Conservation (phyloP, 2,113 vertebrate genomes). For the Astur gentilis region DNA sequence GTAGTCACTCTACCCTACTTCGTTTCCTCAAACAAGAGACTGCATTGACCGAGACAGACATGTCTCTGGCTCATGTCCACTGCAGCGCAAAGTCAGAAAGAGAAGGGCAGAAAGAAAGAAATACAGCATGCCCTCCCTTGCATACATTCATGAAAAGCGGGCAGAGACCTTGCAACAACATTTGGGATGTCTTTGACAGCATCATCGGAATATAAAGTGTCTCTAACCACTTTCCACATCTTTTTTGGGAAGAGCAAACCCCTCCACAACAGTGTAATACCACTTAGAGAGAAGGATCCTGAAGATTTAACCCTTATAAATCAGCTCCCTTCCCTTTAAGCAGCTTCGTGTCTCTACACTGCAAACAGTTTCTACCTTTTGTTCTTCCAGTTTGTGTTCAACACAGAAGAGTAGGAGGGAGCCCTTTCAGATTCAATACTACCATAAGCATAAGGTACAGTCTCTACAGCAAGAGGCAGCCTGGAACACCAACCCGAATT, state of each 20-base stretch:
- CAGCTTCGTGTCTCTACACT: background rate
- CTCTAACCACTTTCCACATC: background rate
- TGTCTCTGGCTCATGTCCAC: constrained; percentile 34
- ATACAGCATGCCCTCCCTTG: background rate
- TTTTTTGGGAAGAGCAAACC: background rate
- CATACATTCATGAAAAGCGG: background rate
- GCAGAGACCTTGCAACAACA: background rate
- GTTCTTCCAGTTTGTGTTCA: background rate
- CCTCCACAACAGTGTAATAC: background rate
- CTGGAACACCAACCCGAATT: background rate
- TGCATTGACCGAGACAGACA: background rate
- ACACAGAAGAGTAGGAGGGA: background rate
- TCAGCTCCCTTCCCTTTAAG: background rate
- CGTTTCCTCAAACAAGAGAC: constrained; percentile 35
- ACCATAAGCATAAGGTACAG: no score
- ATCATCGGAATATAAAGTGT: background rate
- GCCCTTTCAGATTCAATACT: background rate
- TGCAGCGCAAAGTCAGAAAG: constrained; percentile 3
- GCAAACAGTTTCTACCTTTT: background rate
- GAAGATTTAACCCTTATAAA: background rate
- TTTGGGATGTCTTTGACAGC: background rate
- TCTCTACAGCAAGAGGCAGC: background rate
- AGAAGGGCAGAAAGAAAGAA: background rate
- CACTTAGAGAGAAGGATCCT: background rate
- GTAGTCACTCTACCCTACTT: background rate